Conservation (phyloP, 2,888 invertebrate species). For the Erynnis tages region DNA sequence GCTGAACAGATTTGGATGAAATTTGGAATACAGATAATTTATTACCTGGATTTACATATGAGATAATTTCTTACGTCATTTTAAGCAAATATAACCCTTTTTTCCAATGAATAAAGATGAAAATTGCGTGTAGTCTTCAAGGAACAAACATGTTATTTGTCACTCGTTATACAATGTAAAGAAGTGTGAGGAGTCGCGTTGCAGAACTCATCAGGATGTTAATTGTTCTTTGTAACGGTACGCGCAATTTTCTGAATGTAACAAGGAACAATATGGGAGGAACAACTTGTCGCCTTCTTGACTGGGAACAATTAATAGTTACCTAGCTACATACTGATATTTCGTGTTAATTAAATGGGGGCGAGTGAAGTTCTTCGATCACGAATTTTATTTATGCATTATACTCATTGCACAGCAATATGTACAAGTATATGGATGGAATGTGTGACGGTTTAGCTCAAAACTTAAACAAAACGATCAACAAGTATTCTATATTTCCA, state of each 20-base stretch:
- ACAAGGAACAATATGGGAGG: not conserved
- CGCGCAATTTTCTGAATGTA: slow-evolving; percentile 11
- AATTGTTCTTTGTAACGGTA: slow-evolving; percentile 18
- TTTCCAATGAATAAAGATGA: not conserved
- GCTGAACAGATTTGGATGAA: too few species aligned
- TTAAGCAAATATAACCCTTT: not conserved
- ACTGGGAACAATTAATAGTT: not conserved
- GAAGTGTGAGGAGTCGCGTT: not conserved
- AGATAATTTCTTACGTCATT: too few species aligned
- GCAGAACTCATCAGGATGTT: slow-evolving; percentile 11
- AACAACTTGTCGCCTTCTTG: not conserved
- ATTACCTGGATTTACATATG: too few species aligned
- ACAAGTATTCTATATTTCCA: too few species aligned
- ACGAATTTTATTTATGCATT: too few species aligned
- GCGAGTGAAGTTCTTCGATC: not conserved
- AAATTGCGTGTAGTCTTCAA: not conserved
- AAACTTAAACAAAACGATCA: too few species aligned
- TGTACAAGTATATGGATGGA: too few species aligned
- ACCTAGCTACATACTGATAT: not conserved
- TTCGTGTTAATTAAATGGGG: not conserved
- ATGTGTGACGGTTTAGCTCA: too few species aligned
- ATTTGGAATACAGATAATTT: too few species aligned
- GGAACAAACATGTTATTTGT: not conserved
- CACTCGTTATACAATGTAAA: not conserved
- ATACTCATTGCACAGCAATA: too few species aligned